Base-by-base conservation (phyloP, 1,140 invertebrate genomes). In the Arion vulgaris region DNA sequence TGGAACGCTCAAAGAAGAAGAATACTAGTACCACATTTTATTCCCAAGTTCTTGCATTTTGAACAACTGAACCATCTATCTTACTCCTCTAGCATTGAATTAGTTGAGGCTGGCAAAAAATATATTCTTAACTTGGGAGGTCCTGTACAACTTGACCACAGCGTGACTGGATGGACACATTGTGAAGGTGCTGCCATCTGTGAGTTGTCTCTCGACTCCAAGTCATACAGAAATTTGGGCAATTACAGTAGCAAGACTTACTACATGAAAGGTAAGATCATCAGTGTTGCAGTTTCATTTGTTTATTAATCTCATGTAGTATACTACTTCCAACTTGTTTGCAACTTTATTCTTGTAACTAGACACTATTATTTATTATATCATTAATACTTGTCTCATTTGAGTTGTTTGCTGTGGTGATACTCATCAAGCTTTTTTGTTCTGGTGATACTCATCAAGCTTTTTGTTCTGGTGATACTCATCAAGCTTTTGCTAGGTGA, bases 261-360 rank as follows among this genome's bases (percentile, higher is more conserved):
- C 76, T 89, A 79, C 77, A 79, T 88, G 36, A 83, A 89, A 85
- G 89, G 89, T 88, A 62, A 71, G 80, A 69, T 23, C 7, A 62
- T 41, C 26, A 15, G 57, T n/a, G n/a, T n/a, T n/a, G 15, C 45
- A 45, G 38, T 69, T 62, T 41, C 28, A 36, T 73, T 15, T 41
- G 28, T 34, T 34, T 28, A 11, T 73, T 39, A 11, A 23, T 38
- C n/a, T n/a, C n/a, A n/a, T n/a, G n/a, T n/a, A n/a, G n/a, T n/a
- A 71, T 13, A 71, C 13, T 19, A 71, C 15, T 19, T 13, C 68
- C 13, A 53, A 26, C 13, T 15, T 53, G 51, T 15, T 53, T 15
- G 26, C 13, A 53, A 26, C 51, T 53, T 53, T 15, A 26, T 15
- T 13, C 26, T 26, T 53, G 26, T 26, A 15, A 15, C 13, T 53